phyloP scores from a whole-genome alignment of 2,888 invertebrate genomes.

The Tubulanus polymorphus region DNA sequence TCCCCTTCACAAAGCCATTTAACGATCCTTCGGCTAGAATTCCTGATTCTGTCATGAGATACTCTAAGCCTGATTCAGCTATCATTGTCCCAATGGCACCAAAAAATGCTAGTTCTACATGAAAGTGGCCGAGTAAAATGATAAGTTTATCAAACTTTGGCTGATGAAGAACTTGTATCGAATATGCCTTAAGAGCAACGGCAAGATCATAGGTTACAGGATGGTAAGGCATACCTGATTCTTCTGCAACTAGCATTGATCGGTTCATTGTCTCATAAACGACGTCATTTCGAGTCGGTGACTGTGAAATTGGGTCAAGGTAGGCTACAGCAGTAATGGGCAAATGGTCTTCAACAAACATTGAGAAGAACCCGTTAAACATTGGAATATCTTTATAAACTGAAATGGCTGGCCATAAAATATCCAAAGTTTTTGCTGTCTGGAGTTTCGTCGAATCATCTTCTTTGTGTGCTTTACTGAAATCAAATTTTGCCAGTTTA shows the following conservation, averaged over 20 bases:
- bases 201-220: conserved; percentile 16
- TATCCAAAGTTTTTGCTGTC: neutral
- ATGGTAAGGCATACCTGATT: conserved; percentile 12
- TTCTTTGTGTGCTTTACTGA: neutral
- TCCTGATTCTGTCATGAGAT: conserved; percentile 13
- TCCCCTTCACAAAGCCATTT: conserved; percentile 14
- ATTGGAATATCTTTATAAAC: neutral
- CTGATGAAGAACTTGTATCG: conserved; percentile 13
- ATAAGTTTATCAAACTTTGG: conserved; percentile 13
- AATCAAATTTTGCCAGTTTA: neutral
- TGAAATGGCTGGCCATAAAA: neutral
- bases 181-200: conserved; percentile 16
- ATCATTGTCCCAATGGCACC: conserved; percentile 13
- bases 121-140: conserved; percentile 16
- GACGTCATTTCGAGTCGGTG: conserved; percentile 15
- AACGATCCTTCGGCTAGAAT: conserved; percentile 15
- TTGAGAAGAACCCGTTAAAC: conserved; percentile 7
- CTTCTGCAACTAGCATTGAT: conserved; percentile 10
- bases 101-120: conserved; percentile 15
- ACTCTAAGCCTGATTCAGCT: conserved; percentile 9
- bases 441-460: neutral
- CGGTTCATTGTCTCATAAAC: conserved; percentile 15
- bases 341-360: conserved; percentile 7
- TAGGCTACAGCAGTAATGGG: conserved; percentile 13
- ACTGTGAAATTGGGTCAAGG: conserved; percentile 12